Base-by-base conservation (phyloP, 1,140 invertebrate genomes). In the Brachionus rubens region DNA sequence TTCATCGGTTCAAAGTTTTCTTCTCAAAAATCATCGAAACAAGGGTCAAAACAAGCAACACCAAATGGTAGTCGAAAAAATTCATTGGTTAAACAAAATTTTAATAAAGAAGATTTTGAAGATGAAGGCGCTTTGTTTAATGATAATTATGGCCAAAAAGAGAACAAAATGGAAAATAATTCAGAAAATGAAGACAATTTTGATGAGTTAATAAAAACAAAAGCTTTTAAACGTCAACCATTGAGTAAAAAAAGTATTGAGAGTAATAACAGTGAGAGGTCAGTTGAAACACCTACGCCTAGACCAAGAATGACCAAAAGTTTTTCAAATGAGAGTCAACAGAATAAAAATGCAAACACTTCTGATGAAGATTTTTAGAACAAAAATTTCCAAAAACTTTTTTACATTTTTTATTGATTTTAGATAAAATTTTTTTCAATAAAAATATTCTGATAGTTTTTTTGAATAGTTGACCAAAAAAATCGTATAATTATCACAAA, bases 91-190 rank as follows among this genome's bases (percentile, higher is more conserved):
- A 65, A 43, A 26, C 36, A 41, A 24, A 43, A 43, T 24, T 65
- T 41, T 10, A 65, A 10, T 41, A 46, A 24, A 28, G 30, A 65
- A 21, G 30, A 28, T 41, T 24, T 14, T 1, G 59, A 43, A 19
- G 59, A 65, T 5, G 59, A 65, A 12, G 59, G 43, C 26, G 59
- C 33, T 26, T 65, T 65, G 36, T 65, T 65, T 41, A 65, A 43
- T 65, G 36, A 43, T 43, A 65, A 36, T 19, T 59, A 59, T 59
- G 30, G 54, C 5, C 28, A 33, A 33, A 28, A 26, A 36, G 40
- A 26, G 10, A 6, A 16, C 1, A 28, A 43, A n/a, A n/a, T n/a
- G 1, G 26, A 41, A 43, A 19, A 41, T 2, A 41, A 43, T 24
- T 65, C 40, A 5, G 33, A 43, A 43, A 65, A 65, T 43, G 59